Conservation (phyloP, 2,888 invertebrate genomes). For the Folsomia manolachei region DNA sequence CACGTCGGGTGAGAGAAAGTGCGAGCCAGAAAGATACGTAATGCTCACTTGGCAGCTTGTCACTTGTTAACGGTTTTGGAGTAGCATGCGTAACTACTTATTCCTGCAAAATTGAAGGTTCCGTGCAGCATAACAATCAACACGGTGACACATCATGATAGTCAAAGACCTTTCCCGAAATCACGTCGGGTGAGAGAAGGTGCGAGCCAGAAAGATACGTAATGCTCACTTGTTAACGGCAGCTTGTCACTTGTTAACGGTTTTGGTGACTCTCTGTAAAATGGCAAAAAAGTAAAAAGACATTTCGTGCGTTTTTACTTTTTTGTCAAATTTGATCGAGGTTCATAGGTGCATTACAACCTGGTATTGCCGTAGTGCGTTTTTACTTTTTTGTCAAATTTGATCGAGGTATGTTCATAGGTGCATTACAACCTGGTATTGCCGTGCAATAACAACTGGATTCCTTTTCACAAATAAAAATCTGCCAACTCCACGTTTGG, state of each 20-base stretch:
- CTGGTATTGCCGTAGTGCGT: no score
- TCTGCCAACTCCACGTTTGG: no score
- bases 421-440: no score
- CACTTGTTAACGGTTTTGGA: slow-evolving; percentile 1
- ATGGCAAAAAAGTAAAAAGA: background rate
- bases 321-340: background rate
- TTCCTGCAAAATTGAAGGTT: background rate
- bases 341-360: no score
- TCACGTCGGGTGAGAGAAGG: background rate
- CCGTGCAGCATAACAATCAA: background rate
- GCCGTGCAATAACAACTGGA: no score
- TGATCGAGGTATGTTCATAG: background rate
- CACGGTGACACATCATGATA: background rate
- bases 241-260: slow-evolving; percentile 5
- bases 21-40: background rate
- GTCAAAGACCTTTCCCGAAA: background rate
- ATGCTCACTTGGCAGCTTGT: background rate
- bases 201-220: background rate
- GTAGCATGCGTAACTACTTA: no score
- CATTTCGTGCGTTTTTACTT: background rate
- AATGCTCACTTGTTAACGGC: background rate
- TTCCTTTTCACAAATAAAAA: no score
- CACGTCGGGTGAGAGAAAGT: background rate
- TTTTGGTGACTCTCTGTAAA: background rate
- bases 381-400: background rate